phyloP scores from a whole-genome alignment of 2,888 invertebrate species.

The Pandemis corylana region DNA sequence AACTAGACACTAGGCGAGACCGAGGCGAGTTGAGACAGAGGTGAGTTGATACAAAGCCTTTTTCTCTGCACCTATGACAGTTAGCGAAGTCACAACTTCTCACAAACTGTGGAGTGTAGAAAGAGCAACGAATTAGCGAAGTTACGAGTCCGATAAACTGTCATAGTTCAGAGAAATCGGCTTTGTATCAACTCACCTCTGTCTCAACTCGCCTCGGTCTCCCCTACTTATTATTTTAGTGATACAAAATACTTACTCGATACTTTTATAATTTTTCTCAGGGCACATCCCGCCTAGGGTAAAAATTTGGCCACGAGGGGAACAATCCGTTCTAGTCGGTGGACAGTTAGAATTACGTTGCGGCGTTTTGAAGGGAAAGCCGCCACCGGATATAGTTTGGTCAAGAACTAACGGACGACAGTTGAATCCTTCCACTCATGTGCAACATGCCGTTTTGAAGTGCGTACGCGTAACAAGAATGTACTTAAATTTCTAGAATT shows the following conservation, averaged over 20 bases:
- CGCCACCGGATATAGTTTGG: conserved; percentile 92
- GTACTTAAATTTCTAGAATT: background rate
- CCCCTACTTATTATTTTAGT: too few relatives aligned
- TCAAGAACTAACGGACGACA: conserved; percentile 86
- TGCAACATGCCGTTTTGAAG: conserved; percentile 88
- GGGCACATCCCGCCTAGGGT: conserved; percentile 92
- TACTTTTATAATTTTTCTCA: conserved; percentile 58
- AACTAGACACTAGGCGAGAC: too few relatives aligned
- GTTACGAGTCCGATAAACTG: too few relatives aligned
- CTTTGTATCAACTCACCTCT: too few relatives aligned
- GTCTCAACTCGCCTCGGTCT: too few relatives aligned
- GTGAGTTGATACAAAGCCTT: too few relatives aligned
- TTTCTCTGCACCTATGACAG: too few relatives aligned
- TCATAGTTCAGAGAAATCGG: too few relatives aligned
- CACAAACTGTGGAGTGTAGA: too few relatives aligned
- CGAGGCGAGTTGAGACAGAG: too few relatives aligned
- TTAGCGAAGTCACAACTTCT: too few relatives aligned
- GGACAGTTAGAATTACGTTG: conserved; percentile 92
- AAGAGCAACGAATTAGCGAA: too few relatives aligned
- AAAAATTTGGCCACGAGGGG: conserved; percentile 89
- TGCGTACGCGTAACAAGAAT: background rate
- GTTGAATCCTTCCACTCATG: conserved; percentile 81
- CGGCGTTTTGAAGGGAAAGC: conserved; percentile 89
- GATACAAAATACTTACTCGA: conserved; percentile 4
- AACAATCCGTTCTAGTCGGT: conserved; percentile 87